phyloP scores from a whole-genome alignment of 2,888 invertebrate genomes.

The Drosophila neutralis region DNA sequence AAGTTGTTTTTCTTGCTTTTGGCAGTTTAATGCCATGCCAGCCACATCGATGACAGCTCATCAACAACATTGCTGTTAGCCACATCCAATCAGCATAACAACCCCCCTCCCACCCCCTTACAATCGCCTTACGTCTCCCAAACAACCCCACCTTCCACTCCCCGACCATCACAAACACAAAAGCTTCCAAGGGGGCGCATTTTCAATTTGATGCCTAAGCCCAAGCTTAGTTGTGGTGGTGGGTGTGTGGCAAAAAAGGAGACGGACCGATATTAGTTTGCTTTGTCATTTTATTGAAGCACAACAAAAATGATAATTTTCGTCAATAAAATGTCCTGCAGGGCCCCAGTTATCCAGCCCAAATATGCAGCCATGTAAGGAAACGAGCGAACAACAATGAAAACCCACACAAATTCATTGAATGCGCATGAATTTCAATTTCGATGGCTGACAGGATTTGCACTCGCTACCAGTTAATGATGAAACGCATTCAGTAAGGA shows the following conservation, averaged over 20 bases:
- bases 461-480: constrained; percentile 65
- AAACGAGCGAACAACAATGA: constrained; percentile 25
- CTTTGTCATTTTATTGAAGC: constrained; percentile 77
- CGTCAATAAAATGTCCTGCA: constrained; percentile 62
- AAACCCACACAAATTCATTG: constrained; percentile 52
- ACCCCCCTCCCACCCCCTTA: constrained; percentile 1
- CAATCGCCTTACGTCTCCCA: not conserved
- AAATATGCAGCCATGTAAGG: constrained; percentile 43
- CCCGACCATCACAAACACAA: constrained; percentile 7
- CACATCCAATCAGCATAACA: constrained; percentile 61
- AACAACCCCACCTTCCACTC: not conserved
- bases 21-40: constrained; percentile 8
- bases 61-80: constrained; percentile 30
- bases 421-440: constrained; percentile 76
- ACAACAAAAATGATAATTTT: constrained; percentile 78
- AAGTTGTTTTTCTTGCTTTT: constrained; percentile 3
- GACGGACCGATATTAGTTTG: constrained; percentile 66
- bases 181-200: constrained; percentile 29
- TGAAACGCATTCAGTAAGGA: constrained; percentile 59
- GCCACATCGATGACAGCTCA: constrained; percentile 33
- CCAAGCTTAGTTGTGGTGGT: constrained; percentile 49
- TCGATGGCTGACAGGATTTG: constrained; percentile 58
- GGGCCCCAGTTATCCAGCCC: constrained; percentile 16
- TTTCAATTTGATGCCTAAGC: constrained; percentile 71
- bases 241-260: not conserved